Conservation (phyloP, 2,888 invertebrate genomes). For the Lasioglossum pauxillum region DNA sequence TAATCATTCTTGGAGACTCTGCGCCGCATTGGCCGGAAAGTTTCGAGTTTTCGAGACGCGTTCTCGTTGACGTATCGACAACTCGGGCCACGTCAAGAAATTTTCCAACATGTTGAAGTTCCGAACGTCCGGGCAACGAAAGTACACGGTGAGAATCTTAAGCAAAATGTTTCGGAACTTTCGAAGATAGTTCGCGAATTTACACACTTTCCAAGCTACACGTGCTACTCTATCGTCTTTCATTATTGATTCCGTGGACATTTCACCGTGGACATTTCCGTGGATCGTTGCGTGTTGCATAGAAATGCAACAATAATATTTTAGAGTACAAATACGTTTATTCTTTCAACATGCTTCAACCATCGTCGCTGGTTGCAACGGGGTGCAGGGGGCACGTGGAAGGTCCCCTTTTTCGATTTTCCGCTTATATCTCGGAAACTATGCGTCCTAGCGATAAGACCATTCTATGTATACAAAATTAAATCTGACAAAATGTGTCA, state of each 20-base stretch:
- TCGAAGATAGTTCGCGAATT: background rate
- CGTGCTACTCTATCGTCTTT: background rate
- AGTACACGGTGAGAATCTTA: constrained; percentile 78
- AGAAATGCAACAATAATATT: too few species aligned
- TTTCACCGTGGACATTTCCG: too few species aligned
- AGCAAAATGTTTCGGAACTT: constrained; percentile 18
- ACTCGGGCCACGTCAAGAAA: constrained; percentile 21
- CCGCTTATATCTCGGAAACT: too few species aligned
- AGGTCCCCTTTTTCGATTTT: too few species aligned
- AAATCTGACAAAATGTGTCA: too few species aligned
- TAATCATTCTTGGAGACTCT: background rate
- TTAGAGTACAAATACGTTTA: too few species aligned
- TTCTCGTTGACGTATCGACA: constrained; percentile 42
- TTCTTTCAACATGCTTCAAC: too few species aligned
- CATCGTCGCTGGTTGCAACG: too few species aligned
- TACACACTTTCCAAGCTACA: background rate
- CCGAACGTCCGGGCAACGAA: constrained; percentile 86
- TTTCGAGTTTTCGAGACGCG: background rate
- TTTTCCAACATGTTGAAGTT: constrained; percentile 86
- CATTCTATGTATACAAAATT: too few species aligned
- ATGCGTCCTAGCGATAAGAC: too few species aligned
- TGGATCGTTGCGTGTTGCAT: too few species aligned
- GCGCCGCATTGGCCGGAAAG: background rate
- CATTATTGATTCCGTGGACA: background rate
- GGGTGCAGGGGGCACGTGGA: too few species aligned